phyloP scores from a whole-genome alignment of 2,113 vertebrate species.

The Arothron firmamentum region DNA sequence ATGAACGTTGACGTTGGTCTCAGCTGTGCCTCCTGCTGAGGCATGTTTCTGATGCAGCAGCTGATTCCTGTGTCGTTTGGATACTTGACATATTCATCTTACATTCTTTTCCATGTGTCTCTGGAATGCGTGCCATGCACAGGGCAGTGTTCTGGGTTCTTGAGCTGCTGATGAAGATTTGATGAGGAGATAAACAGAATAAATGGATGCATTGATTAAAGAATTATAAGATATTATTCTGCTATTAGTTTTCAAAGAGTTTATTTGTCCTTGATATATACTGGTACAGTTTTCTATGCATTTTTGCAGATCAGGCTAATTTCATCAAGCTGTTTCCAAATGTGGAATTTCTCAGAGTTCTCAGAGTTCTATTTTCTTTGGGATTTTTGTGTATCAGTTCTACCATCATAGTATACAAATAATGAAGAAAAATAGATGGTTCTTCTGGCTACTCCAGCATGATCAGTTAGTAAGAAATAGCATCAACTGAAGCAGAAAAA shows the following conservation, averaged over 20 bases:
- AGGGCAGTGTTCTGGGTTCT: conserved; percentile 3
- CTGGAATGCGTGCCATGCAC: conserved; percentile 18
- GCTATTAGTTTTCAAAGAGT: not conserved
- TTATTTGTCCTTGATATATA: no score
- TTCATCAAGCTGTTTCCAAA: no score
- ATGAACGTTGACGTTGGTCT: conserved; percentile 22
- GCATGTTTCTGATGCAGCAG: conserved; percentile 18
- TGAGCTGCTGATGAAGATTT: conserved; percentile 29
- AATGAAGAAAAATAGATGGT: no score
- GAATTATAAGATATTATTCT: not conserved
- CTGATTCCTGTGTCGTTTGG: conserved; percentile 20
- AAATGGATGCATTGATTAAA: conserved; percentile 1
- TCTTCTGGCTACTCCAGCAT: no score
- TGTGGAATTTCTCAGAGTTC: no score
- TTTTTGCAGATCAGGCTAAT: not conserved
- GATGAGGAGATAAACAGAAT: conserved; percentile 23
- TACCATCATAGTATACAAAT: no score
- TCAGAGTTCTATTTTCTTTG: no score
- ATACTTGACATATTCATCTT: conserved; percentile 42
- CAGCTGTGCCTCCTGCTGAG: conserved; percentile 21
- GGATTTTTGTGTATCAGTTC: no score
- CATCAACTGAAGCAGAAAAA: no score
- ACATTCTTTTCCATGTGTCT: conserved; percentile 39
- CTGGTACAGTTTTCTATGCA: no score
- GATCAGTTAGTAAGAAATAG: no score